Conservation (phyloP, 2,797 vertebrate genomes). For the Myotis pilosus region DNA sequence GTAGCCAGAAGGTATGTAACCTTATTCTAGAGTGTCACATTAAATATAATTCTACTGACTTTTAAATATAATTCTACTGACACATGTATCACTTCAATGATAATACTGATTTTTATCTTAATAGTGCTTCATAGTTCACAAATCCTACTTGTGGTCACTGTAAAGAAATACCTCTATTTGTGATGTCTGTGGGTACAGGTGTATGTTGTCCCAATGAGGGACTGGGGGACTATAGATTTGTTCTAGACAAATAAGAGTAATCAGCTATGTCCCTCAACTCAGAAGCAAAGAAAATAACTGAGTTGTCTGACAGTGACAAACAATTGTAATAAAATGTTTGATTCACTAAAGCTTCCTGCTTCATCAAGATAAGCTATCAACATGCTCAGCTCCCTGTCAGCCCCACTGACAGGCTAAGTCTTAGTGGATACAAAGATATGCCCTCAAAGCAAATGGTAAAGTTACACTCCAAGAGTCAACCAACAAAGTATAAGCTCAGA, state of each 20-base stretch:
- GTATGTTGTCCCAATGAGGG: neutral
- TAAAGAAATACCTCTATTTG: neutral
- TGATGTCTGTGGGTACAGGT: neutral
- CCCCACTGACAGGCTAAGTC: neutral
- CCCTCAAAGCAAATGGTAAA: neutral
- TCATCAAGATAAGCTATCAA: neutral
- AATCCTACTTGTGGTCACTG: neutral
- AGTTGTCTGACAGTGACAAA: neutral
- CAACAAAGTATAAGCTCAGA: neutral
- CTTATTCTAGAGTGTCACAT: neutral
- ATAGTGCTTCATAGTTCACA: neutral
- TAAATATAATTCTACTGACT: neutral
- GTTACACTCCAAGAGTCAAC: neutral
- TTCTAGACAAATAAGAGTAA: neutral
- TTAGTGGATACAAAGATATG: neutral
- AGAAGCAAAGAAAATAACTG: slow-evolving; percentile 6
- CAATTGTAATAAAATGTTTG: neutral
- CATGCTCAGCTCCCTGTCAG: neutral
- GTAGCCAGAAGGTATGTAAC: neutral
- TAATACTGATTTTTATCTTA: neutral
- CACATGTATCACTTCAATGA: neutral
- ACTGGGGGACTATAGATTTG: neutral
- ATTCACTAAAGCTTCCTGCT: neutral
- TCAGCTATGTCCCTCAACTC: neutral
- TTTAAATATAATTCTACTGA: neutral